phyloP scores from a whole-genome alignment of 2,113 vertebrate species.

The Hippolais icterina region DNA sequence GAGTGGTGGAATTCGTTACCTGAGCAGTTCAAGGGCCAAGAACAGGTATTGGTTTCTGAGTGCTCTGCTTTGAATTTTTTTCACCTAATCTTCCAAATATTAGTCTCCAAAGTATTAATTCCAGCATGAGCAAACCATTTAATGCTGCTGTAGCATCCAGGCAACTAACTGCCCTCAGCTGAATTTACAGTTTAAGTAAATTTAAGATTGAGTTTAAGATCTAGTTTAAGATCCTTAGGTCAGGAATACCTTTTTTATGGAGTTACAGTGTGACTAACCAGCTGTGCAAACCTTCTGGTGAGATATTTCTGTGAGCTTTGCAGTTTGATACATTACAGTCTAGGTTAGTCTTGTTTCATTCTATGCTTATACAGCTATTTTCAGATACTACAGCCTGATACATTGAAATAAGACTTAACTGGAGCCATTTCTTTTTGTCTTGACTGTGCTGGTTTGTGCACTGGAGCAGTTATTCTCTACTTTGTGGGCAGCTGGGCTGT shows the following conservation, averaged over 20 bases:
- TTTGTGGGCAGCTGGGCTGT: background rate
- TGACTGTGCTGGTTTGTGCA: background rate
- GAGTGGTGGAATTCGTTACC: background rate
- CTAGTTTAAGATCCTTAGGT: background rate
- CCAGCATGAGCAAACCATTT: background rate
- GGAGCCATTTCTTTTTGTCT: background rate
- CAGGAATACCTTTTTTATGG: background rate
- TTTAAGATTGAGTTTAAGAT: background rate
- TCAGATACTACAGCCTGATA: background rate
- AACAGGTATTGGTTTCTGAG: background rate
- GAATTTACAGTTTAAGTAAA: background rate
- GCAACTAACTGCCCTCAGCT: background rate
- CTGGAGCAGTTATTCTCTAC: background rate
- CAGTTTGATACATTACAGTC: background rate
- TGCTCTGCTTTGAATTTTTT: background rate
- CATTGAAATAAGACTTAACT: background rate
- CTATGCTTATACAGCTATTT: background rate
- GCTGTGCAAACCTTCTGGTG: background rate
- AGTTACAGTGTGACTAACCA: background rate
- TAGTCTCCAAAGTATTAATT: background rate
- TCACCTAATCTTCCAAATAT: background rate
- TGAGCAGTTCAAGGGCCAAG: background rate
- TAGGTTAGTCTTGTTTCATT: background rate
- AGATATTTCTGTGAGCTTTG: background rate
- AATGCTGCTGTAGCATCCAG: background rate